These are phyloP conservation scores for Buphagus erythrorhynchus DNA, from an alignment of 2,797 vertebrate genomes.

Conservation along the genomic window DNA sequence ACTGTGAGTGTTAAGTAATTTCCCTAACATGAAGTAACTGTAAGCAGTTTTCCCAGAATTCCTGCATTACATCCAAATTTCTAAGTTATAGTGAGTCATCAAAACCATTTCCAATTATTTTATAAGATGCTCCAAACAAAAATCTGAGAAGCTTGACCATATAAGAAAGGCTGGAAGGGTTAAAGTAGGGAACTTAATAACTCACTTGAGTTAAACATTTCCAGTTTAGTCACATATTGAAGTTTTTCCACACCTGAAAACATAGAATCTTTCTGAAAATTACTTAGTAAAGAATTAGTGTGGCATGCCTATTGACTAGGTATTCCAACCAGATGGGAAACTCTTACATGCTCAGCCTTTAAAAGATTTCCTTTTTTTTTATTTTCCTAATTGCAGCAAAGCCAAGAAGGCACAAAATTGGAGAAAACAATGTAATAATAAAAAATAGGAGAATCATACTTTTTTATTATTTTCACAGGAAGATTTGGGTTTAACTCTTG, in stretches of 20 bases:
- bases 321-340: neutral
- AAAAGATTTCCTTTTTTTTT: neutral
- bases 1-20: conserved; percentile 7
- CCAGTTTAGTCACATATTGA: neutral
- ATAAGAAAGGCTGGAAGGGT: neutral
- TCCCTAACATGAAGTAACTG: neutral
- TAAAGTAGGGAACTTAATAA: neutral
- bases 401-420: neutral
- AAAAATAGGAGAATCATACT: neutral
- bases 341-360: neutral
- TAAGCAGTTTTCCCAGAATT: neutral
- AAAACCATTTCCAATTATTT: neutral
- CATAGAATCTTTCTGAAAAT: neutral
- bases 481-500: neutral
- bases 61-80: neutral
- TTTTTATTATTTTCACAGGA: neutral
- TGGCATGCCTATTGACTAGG: neutral
- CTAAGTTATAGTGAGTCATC: neutral
- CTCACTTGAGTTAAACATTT: neutral
- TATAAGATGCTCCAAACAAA: neutral
- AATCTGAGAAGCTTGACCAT: neutral
- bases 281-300: neutral
- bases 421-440: neutral
- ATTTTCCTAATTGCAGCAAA: neutral
- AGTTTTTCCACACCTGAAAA: neutral